These are phyloP conservation scores for Cosmia trapezina DNA, from an alignment of 2,888 invertebrate genomes.

Conservation along the genomic window DNA sequence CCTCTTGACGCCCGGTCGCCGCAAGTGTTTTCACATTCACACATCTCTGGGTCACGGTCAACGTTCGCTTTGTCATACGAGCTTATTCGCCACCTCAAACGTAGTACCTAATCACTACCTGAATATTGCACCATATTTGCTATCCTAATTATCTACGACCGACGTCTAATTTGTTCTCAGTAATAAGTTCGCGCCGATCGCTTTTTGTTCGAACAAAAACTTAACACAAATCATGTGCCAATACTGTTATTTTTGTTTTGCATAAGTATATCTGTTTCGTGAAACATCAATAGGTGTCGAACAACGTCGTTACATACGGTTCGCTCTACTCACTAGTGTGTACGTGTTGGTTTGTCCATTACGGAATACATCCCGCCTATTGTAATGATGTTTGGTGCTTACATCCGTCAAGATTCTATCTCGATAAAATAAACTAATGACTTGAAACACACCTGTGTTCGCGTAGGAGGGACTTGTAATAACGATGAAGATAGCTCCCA, in stretches of 20 bases:
- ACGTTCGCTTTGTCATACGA: slow-evolving; percentile 65
- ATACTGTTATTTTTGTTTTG: slow-evolving; percentile 88
- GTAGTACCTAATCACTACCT: slow-evolving; percentile 75
- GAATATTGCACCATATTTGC: slow-evolving; percentile 78
- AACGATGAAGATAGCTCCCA: slow-evolving; percentile 80
- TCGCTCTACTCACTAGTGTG: slow-evolving; percentile 63
- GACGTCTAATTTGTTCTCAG: slow-evolving; percentile 83
- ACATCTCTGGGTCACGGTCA: slow-evolving; percentile 68
- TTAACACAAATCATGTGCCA: slow-evolving; percentile 81
- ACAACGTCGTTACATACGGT: slow-evolving; percentile 54
- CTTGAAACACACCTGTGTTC: slow-evolving; percentile 83
- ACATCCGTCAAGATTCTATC: slow-evolving; percentile 88
- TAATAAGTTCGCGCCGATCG: slow-evolving; percentile 81
- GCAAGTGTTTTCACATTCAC: slow-evolving; percentile 44
- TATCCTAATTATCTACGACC: slow-evolving; percentile 81
- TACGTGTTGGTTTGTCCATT: slow-evolving; percentile 83
- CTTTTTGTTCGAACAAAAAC: slow-evolving; percentile 83
- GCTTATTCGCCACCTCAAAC: slow-evolving; percentile 74
- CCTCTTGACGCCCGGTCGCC: slow-evolving; percentile 31
- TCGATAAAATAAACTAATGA: slow-evolving; percentile 85
- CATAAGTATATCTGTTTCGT: slow-evolving; percentile 82
- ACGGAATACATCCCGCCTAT: slow-evolving; percentile 84
- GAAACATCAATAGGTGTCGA: slow-evolving; percentile 79
- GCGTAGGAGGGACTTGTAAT: slow-evolving; percentile 78
- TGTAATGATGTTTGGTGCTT: slow-evolving; percentile 84